Evolutionary conservation across 2,113 vertebrate species (phyloP).

Genomic region (Chionodraco myersi): DNA sequence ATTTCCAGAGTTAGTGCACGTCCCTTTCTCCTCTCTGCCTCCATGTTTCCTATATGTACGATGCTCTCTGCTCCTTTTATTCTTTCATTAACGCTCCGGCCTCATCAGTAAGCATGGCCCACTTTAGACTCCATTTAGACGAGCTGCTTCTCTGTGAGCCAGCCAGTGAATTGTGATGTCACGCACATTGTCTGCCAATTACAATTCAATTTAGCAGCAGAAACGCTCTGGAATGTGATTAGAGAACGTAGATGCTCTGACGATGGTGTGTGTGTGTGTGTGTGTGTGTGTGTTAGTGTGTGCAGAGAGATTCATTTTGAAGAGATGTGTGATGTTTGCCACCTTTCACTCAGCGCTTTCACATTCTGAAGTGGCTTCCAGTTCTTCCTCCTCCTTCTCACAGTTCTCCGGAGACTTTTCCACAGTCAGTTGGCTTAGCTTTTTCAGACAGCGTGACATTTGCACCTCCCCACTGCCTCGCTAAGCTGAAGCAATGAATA

Average conservation of each 20-base stretch:
- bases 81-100: slow-evolving; percentile 49
- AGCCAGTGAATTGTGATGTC: slow-evolving; percentile 64
- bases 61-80: slow-evolving; percentile 23
- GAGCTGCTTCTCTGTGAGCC: slow-evolving; percentile 57
- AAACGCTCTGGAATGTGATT: slow-evolving; percentile 68
- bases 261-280: slow-evolving; percentile 2
- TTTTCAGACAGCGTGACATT: slow-evolving; percentile 65
- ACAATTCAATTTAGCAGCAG: slow-evolving; percentile 72
- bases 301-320: not conserved
- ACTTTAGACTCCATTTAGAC: slow-evolving; percentile 63
- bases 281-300: slow-evolving; percentile 1
- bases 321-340: slow-evolving; percentile 43
- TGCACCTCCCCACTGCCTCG: slow-evolving; percentile 50
- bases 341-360: slow-evolving; percentile 52
- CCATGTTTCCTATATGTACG: slow-evolving; percentile 18
- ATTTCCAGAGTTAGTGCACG: slow-evolving; percentile 49
- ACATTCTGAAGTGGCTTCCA: slow-evolving; percentile 45
- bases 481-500: slow-evolving; percentile 43
- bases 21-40: slow-evolving; percentile 15
- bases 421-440: slow-evolving; percentile 36
- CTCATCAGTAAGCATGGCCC: slow-evolving; percentile 62
- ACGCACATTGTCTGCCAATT: slow-evolving; percentile 71
- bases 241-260: slow-evolving; percentile 24
- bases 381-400: slow-evolving; percentile 18
- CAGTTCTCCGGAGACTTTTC: slow-evolving; percentile 38